These are phyloP conservation scores for Pycnonotus jocosus DNA, from an alignment of 2,113 vertebrate species.

Conservation along the genomic window DNA sequence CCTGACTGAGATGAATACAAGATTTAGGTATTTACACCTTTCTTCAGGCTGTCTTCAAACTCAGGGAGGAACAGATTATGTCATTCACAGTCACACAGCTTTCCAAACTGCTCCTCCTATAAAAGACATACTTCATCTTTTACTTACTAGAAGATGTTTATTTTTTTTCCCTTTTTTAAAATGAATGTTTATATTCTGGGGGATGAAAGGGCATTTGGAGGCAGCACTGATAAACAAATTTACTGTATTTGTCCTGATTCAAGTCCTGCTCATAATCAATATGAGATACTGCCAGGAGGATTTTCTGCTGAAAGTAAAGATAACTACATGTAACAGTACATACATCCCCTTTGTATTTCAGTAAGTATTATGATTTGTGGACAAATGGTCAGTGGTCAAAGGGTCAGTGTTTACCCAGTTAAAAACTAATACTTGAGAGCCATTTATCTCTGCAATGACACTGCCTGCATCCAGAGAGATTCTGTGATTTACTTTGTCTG, in stretches of 20 bases:
- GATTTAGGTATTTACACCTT: background rate
- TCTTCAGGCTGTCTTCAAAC: background rate
- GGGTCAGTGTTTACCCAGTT: background rate
- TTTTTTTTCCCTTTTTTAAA: background rate
- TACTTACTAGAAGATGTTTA: background rate
- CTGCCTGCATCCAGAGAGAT: background rate
- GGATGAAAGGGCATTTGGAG: background rate
- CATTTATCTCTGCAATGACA: background rate
- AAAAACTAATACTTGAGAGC: background rate
- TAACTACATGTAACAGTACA: background rate
- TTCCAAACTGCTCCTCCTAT: background rate
- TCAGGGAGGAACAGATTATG: background rate
- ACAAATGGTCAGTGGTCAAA: background rate
- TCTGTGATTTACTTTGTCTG: background rate
- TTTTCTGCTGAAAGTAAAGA: background rate
- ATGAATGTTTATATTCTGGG: background rate
- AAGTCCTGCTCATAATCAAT: background rate
- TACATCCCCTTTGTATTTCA: background rate
- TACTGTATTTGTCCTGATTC: background rate
- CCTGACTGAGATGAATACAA: background rate
- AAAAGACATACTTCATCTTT: background rate
- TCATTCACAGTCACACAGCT: background rate
- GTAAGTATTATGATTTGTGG: background rate
- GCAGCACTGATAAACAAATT: background rate
- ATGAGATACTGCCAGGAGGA: background rate